These are phyloP conservation scores for Aelia acuminata DNA, from an alignment of 2,888 invertebrate species.

Conservation along the genomic window DNA sequence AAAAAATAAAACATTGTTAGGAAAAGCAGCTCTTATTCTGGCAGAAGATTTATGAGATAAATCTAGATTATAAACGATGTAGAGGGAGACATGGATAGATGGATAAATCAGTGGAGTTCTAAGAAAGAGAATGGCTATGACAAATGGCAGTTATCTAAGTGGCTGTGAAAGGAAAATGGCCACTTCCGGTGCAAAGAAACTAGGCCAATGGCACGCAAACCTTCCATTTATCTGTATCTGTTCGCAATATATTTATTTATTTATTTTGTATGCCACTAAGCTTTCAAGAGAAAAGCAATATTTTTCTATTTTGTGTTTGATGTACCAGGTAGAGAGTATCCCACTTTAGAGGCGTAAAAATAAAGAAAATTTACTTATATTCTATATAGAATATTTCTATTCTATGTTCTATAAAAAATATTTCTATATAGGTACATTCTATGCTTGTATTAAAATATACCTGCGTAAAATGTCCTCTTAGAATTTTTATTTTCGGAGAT, in stretches of 20 bases:
- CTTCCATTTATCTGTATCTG: not conserved
- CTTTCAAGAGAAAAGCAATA: no score
- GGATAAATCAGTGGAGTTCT: constrained; percentile 28
- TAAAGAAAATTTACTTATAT: no score
- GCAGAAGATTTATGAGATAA: not conserved
- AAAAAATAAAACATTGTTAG: not conserved
- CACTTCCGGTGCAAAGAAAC: not conserved
- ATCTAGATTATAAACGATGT: constrained; percentile 12
- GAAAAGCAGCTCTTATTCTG: not conserved
- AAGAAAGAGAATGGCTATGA: constrained; percentile 25
- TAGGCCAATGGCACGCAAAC: not conserved
- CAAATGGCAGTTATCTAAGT: constrained; percentile 33
- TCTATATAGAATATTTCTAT: no score
- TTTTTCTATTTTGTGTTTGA: no score
- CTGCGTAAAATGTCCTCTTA: no score
- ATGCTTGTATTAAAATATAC: no score
- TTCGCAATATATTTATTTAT: not conserved
- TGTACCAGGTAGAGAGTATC: no score
- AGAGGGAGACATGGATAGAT: not conserved
- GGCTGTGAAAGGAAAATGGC: constrained; percentile 8
- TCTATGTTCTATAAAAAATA: no score
- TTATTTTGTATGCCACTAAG: not conserved
- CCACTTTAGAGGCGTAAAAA: no score
- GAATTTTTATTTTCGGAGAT: no score
- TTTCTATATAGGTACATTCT: no score